phyloP scores from a whole-genome alignment of 2,113 vertebrate genomes.

The Eurystomus gularis region DNA sequence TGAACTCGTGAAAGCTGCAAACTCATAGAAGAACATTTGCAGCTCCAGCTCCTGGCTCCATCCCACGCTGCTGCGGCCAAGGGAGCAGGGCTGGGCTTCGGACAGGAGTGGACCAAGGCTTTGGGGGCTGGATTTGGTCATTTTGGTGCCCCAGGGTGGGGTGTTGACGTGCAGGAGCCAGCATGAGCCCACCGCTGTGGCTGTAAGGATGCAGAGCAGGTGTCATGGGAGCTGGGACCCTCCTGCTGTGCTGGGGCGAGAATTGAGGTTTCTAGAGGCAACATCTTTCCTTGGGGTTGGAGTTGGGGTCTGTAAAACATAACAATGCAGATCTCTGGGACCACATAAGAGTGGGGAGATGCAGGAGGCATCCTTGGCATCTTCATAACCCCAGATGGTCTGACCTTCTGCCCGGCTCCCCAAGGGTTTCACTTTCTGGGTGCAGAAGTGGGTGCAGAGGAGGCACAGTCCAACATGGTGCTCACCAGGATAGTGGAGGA shows the following conservation, averaged over 20 bases:
- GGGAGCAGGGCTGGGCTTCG: not conserved
- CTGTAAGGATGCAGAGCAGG: not conserved
- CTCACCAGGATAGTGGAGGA: not conserved
- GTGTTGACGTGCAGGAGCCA: not conserved
- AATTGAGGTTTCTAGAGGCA: not conserved
- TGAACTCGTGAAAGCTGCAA: not conserved
- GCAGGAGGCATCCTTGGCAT: not conserved
- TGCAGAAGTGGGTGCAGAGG: too few species aligned
- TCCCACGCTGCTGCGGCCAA: fast-evolving
- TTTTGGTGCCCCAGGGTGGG: not conserved
- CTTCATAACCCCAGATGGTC: not conserved
- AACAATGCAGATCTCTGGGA: not conserved
- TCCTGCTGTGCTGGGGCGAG: not conserved
- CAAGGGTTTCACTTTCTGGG: not conserved
- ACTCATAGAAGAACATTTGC: not conserved
- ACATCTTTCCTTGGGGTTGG: not conserved
- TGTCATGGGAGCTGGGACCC: fast-evolving
- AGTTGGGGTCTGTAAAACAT: not conserved
- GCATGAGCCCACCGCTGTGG: not conserved
- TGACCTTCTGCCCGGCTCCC: fast-evolving
- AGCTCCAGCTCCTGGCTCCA: not conserved
- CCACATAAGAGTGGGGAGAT: not conserved
- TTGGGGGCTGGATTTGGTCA: not conserved
- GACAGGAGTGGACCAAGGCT: not conserved
- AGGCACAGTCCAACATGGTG: fast-evolving